Evolutionary conservation across 2,113 vertebrate genomes (phyloP).

Genomic region (Macrotis lagotis): DNA sequence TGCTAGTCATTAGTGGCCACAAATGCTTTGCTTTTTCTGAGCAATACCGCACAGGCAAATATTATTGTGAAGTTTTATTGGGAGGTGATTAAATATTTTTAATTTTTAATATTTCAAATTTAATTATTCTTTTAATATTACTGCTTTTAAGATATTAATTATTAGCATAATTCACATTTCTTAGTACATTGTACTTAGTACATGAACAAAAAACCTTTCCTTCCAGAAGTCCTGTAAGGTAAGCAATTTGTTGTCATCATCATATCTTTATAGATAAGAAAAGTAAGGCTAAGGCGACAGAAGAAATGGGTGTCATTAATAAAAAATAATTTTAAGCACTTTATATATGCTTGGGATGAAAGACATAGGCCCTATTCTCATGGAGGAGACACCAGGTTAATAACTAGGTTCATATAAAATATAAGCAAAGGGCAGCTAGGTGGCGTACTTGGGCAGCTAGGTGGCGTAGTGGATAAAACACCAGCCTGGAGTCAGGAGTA

Average conservation of each 20-base stretch:
- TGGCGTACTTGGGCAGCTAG: too few species aligned
- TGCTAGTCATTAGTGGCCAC: background rate
- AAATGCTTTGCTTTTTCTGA: slow-evolving; percentile 13
- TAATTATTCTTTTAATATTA: background rate
- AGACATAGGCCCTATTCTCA: background rate
- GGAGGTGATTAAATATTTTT: background rate
- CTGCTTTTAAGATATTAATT: too few species aligned
- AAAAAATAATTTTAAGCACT: background rate
- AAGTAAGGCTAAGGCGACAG: background rate
- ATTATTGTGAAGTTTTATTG: background rate
- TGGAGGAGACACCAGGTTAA: background rate
- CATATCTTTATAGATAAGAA: background rate
- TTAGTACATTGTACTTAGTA: too few species aligned
- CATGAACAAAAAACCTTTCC: background rate
- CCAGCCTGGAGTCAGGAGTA: too few species aligned
- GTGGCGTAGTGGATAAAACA: too few species aligned
- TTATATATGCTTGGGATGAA: background rate
- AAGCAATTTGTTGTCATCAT: background rate
- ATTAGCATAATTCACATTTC: background rate
- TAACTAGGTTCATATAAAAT: background rate
- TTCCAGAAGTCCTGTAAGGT: background rate
- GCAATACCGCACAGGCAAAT: background rate
- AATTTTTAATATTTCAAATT: background rate
- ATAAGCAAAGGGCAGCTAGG: too few species aligned
- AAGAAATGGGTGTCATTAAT: background rate